Conservation (phyloP, 2,797 vertebrate genomes). For the Heterohyrax brucei region DNA sequence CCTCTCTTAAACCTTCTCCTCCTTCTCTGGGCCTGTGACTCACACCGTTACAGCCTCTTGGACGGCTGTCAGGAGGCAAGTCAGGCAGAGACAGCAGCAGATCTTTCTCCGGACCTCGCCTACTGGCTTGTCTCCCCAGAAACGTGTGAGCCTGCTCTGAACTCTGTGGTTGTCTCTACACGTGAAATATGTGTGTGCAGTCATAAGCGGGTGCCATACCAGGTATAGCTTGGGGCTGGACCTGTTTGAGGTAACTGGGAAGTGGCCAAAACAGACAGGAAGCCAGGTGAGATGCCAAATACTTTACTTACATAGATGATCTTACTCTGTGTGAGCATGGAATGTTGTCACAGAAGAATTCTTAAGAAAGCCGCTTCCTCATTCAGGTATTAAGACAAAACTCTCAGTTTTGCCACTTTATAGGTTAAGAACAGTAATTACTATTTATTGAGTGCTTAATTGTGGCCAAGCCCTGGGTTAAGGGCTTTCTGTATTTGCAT, state of each 20-base stretch:
- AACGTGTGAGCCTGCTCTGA: background rate
- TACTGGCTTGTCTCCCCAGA: background rate
- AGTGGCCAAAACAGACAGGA: background rate
- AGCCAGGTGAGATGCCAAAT: background rate
- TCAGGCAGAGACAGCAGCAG: background rate
- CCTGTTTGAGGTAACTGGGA: background rate
- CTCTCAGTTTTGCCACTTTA: background rate
- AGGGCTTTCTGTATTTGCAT: background rate
- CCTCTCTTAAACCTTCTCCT: background rate
- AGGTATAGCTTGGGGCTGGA: background rate
- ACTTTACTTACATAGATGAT: background rate
- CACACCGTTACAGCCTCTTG: conserved; percentile 35
- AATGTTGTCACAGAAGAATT: background rate
- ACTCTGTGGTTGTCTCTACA: background rate
- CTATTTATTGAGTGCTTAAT: background rate
- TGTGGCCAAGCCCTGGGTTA: background rate
- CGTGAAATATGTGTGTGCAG: fast-evolving
- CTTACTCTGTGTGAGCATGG: background rate
- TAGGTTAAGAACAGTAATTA: background rate
- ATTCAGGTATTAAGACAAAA: background rate
- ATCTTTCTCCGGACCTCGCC: background rate
- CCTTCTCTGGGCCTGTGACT: background rate
- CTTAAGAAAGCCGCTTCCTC: background rate
- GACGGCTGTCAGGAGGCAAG: background rate
- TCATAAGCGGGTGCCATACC: background rate